Evolutionary conservation across 2,113 vertebrate genomes (phyloP), one percentile per base, ranked within the genome.

Genomic region (Cavia porcellus): DNA sequence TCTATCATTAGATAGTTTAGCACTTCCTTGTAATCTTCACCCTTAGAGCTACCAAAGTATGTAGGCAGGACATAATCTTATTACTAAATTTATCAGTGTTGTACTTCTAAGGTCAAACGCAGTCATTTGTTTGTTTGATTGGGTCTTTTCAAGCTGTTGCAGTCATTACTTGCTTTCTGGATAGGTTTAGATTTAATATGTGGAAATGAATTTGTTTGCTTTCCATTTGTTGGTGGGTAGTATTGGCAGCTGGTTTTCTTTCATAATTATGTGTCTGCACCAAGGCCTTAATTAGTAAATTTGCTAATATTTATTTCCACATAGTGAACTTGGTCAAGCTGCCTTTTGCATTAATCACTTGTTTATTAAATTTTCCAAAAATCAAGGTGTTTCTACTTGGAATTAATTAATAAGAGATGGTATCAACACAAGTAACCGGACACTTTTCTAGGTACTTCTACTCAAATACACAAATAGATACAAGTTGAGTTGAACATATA

Each of bases 281-380:
- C 45, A 92, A 74, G 83, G 47, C 59, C 20, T 24, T 96, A 92
- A 95, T 96, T 86, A 97, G 79, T 87, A 87, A 97, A 86, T 96
- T 90, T 97, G 92, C 30, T 96, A 89, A 68, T 94, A 72, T 92
- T 95, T 93, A 25, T 92, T 93, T 90, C 38, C 50, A 90, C 24
- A 68, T 96, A 85, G 87, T 55, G 62, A 96, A 92, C 24, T 59
- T 59, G 84, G 81, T 93, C 64, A 92, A 47, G 22, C 28, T 90
- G 9, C 50, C 80, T 90, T 95, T 84, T 81, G 59, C n/a, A 14
- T 82, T 92, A 90, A 42, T 91, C 4, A 52, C 94, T 95, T 92
- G 52, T 86, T 87, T 81, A 94, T 42, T 86, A 94, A 95, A 92
- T 90, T 92, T 93, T 77, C 22, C 25, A 59, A 50, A 92, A 94